Percentiles rank a stretch among this genome's conserved stretches.
These are phyloP conservation scores for Pseudochaenichthys georgianus DNA, from an alignment of 2,797 vertebrate species.

Conservation along the genomic window DNA sequence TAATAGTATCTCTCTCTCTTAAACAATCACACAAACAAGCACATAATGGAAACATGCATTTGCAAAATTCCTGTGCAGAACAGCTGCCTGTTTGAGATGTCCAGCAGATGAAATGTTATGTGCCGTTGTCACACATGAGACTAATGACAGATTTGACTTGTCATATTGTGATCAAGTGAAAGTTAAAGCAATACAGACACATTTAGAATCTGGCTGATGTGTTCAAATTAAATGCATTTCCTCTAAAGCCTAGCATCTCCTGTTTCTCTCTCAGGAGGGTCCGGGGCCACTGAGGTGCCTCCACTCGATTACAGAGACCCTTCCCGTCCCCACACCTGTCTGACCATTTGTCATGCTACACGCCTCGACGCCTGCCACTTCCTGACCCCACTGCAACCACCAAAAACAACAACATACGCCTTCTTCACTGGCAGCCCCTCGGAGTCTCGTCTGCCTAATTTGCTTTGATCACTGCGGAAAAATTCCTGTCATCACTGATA, in stretches of 20 bases:
- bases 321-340: constrained; percentile 71
- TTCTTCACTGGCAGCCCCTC: constrained; percentile 23
- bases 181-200: neutral
- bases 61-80: constrained; percentile 52
- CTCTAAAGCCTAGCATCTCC: neutral
- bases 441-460: constrained; percentile 32
- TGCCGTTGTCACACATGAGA: constrained; percentile 10
- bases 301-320: constrained; percentile 43
- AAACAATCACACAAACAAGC: neutral
- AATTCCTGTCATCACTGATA: constrained; percentile 16
- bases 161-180: neutral
- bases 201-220: neutral
- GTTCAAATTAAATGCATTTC: constrained; percentile 20
- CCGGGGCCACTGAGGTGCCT: neutral
- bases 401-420: constrained; percentile 28
- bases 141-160: constrained; percentile 1
- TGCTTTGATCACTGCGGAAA: constrained; percentile 21
- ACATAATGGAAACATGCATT: constrained; percentile 40
- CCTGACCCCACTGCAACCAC: constrained; percentile 30
- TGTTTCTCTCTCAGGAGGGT: constrained; percentile 20
- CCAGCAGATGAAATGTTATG: constrained; percentile 24
- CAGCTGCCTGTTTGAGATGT: constrained; percentile 51
- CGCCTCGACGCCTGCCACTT: constrained; percentile 45
- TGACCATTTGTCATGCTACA: constrained; percentile 74
- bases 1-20: constrained; percentile 10